Conservation (phyloP, 2,797 vertebrate genomes). For the Podarcis siculus region DNA sequence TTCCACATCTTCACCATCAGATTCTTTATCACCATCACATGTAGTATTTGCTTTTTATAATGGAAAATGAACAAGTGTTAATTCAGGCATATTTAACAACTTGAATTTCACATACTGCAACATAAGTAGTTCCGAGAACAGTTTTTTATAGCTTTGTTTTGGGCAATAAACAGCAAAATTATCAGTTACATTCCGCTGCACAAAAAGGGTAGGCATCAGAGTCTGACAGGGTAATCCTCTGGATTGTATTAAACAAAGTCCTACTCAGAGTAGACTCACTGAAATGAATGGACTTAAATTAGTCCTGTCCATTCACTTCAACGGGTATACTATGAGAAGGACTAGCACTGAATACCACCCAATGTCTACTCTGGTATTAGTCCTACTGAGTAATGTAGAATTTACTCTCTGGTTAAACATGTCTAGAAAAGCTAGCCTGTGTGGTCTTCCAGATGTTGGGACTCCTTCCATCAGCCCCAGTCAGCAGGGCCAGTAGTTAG, state of each 20-base stretch:
- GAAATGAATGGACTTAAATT: too few species aligned
- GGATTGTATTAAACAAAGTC: too few species aligned
- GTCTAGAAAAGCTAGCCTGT: too few species aligned
- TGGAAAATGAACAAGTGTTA: slow-evolving; percentile 53
- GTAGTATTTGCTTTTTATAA: slow-evolving; percentile 87
- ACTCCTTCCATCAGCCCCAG: too few species aligned
- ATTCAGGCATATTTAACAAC: slow-evolving; percentile 27
- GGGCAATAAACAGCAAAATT: background rate
- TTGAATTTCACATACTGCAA: slow-evolving; percentile 21
- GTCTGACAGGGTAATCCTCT: background rate
- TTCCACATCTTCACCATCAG: slow-evolving; percentile 87
- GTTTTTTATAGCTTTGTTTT: background rate
- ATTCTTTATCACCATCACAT: slow-evolving; percentile 95
- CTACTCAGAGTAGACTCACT: too few species aligned
- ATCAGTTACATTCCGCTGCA: background rate
- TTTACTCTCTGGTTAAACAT: background rate
- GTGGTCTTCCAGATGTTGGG: too few species aligned
- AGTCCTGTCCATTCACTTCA: too few species aligned
- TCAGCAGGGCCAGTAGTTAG: too few species aligned
- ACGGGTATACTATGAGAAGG: too few species aligned
- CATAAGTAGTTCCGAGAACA: background rate
- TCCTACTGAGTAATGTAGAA: background rate
- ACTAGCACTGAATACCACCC: too few species aligned
- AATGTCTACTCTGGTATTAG: too few species aligned
- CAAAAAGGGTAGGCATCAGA: background rate